Evolutionary conservation across 64 coral and sea anemone genomes (phyloP), one percentile per base, ranked within the genome.

Genomic region (Montipora cactus): DNA sequence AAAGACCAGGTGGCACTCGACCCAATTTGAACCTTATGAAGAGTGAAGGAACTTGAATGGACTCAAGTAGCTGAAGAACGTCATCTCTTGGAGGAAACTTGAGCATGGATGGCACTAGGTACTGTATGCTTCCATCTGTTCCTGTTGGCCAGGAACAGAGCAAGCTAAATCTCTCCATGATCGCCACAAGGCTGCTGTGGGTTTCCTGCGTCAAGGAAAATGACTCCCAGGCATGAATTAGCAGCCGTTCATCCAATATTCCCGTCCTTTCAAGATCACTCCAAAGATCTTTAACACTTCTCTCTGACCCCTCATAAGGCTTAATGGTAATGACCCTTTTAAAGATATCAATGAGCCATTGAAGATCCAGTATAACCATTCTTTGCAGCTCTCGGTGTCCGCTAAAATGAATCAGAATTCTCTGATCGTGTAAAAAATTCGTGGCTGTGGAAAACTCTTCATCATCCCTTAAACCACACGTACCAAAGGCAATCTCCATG

Each of bases 401-500:
- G 58, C 21, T 16, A 10, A 79, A 79, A 20, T 79, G 77, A 79
- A 79, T 79, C 19, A 79, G 10, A 20, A 53, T 53, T 79, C 49
- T 79, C 49, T 53, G 77, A 47, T 79, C 25, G 0, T 25, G 25
- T 25, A 25, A 25, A 25, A 25, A 25, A 0, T 25, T 25, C 0
- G 25, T 25, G 25, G 25, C 25, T 0, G 25, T 0, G 25, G 0
- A 25, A 25, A 25, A 25, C 25, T 25, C 25, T 0, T 25, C 25
- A 25, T 25, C 25, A 25, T 25, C 25, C 25, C 25, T 25, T 47
- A 85, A 67, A 13, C 45, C 81, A 20, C 81, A 67, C 22, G 10
- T 9, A 1, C 61, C 59, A 2, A 1, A 0, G 6, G 81, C 81
- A 85, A 85, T 67, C 7, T 44, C 20, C 10, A 15, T 67, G 1